A percentile compares a stretch with the other conserved stretches of the same genome.
Evolutionary conservation across 2,888 invertebrate genomes (phyloP).

Genomic region (Heliconius sara): DNA sequence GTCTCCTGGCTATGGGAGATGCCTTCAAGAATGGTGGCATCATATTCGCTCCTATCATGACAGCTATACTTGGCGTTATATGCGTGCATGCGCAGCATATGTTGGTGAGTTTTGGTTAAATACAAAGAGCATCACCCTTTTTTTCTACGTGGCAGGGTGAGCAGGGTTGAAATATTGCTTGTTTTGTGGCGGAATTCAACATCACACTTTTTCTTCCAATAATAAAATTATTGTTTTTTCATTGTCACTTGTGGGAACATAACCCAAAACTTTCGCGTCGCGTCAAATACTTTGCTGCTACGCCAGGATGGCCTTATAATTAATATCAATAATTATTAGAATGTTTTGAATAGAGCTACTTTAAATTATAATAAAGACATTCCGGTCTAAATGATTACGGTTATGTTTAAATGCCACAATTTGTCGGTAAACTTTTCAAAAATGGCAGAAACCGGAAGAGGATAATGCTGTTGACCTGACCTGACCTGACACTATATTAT

Average conservation of each 20-base stretch:
- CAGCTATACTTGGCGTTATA: conserved; percentile 91
- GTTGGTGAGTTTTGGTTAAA: conserved; percentile 84
- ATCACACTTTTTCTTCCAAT: neutral
- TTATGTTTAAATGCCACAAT: neutral
- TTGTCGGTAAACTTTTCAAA: neutral
- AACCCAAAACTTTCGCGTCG: neutral
- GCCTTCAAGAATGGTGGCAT: conserved; percentile 97
- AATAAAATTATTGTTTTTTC: too few relatives aligned
- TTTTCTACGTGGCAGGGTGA: neutral
- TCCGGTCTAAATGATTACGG: too few relatives aligned
- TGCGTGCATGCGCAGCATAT: conserved; percentile 97
- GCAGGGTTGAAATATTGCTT: neutral
- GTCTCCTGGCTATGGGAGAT: conserved; percentile 97
- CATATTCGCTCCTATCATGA: conserved; percentile 90
- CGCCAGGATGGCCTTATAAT: neutral
- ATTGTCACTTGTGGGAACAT: neutral
- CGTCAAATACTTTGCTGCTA: neutral
- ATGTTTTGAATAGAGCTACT: too few relatives aligned
- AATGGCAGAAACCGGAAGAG: neutral
- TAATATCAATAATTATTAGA: neutral
- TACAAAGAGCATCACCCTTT: neutral
- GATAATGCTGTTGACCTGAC: neutral
- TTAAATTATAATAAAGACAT: too few relatives aligned
- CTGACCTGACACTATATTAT: too few relatives aligned
- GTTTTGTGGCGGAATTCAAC: too few relatives aligned